Conservation (phyloP, 2,797 vertebrate species). For the Dicrostonyx torquatus region DNA sequence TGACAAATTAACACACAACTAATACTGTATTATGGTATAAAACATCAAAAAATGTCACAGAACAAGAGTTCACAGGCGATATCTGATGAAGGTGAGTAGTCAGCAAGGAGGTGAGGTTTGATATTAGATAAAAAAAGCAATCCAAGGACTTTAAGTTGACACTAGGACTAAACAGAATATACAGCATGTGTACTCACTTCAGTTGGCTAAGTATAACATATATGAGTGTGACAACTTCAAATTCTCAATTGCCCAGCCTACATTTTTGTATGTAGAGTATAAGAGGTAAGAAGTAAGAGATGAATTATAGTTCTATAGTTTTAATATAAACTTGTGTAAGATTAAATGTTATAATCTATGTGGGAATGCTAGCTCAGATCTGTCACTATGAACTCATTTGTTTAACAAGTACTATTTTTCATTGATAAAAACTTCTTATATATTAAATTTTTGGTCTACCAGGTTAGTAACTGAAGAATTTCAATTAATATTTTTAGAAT, state of each 20-base stretch:
- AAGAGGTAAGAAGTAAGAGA: background rate
- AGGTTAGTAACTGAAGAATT: background rate
- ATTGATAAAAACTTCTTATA: background rate
- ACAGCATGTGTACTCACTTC: background rate
- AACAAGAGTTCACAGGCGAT: background rate
- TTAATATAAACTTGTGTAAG: background rate
- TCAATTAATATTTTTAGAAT: background rate
- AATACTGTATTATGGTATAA: background rate
- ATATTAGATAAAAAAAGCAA: background rate
- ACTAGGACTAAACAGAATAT: background rate
- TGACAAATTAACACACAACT: background rate
- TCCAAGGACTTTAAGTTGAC: background rate
- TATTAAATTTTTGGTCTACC: background rate
- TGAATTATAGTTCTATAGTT: background rate
- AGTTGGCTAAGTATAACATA: background rate
- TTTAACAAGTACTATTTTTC: background rate
- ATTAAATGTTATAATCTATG: background rate
- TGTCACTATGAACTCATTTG: background rate
- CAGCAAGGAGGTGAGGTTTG: background rate
- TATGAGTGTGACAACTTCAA: background rate
- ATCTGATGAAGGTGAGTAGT: background rate
- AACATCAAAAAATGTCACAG: background rate
- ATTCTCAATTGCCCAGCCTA: background rate
- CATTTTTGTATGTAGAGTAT: background rate
- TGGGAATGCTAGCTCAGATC: background rate